Evolutionary conservation across 2,113 vertebrate genomes (phyloP), one percentile per base, ranked within the genome.

Genomic region (Sceloporus undulatus): DNA sequence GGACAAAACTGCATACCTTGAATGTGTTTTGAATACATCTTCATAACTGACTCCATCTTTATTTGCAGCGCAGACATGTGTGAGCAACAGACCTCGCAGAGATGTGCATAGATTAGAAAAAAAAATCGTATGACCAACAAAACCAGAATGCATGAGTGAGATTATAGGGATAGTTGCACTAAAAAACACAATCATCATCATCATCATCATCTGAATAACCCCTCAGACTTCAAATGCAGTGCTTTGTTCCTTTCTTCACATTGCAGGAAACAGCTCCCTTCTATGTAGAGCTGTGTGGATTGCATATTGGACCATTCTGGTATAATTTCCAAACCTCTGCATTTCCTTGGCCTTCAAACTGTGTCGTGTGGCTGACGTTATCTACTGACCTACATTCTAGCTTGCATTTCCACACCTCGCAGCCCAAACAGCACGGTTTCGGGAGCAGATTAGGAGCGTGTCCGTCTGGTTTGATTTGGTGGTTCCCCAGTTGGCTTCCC

Each of bases 401-500:
- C 21, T 18, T 56, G 77, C 62, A 38, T 84, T 94, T 90, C 87
- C 19, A 80, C 74, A 42, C 34, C 19, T 0, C 0, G 23, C 78
- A 84, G 34, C 79, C 87, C 62, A 88, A 87, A 79, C 0, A 0
- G 42, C 42, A 23, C 11, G 2, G 80, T 66, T 65, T 75, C 40
- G 79, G 56, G 14, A 52, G 18, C 79, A 82, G 89, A 40, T 70
- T 16, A 73, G 62, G 84, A 85, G 48, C 19, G 88, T 48, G 7
- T 48, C 48, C 48, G 48, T 48, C 48, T 48, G 2, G 34, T 40
- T 59, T 34, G 84, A 54, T 16, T 80, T 90, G 75, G 83, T 81
- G 89, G 52, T n/a, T 75, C 65, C 70, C 59, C 90, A 88, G 62
- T 78, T 87, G 68, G 16, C 89, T 93, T 91, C 48, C 91, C 79